Percentiles rank a stretch among this genome's conserved stretches.
These are phyloP conservation scores for Phyllotis vaccarum DNA, from an alignment of 2,797 vertebrate genomes.

Conservation along the genomic window DNA sequence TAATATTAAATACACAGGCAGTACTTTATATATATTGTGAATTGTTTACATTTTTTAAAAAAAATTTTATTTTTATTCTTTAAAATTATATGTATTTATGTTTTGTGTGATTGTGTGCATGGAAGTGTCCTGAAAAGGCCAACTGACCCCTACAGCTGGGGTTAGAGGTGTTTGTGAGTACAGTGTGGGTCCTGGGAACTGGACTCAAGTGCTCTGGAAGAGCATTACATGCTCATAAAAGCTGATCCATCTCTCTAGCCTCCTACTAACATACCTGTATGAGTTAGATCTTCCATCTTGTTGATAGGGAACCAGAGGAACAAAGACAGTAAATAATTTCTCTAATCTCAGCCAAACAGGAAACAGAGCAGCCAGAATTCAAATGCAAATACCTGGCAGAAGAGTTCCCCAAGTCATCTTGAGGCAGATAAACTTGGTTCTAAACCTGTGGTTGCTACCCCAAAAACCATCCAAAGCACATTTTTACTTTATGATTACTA, in stretches of 20 bases:
- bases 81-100: background rate
- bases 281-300: background rate
- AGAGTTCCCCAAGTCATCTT: slow-evolving; percentile 6
- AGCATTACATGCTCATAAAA: background rate
- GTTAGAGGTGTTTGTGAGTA: background rate
- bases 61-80: background rate
- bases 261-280: background rate
- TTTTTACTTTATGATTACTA: background rate
- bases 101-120: background rate
- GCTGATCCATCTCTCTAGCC: background rate
- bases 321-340: slow-evolving; percentile 37
- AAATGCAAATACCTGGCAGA: background rate
- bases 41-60: background rate
- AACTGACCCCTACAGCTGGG: background rate
- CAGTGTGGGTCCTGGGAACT: background rate
- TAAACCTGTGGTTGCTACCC: background rate
- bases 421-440: background rate
- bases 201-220: background rate
- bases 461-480: background rate
- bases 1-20: slow-evolving; percentile 28
- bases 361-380: background rate
- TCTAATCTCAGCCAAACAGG: background rate
- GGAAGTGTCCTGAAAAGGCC: background rate
- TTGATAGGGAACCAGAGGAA: slow-evolving; percentile 18
- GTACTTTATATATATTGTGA: background rate